Percentiles rank a stretch among this genome's conserved stretches.
Conservation (phyloP, 2,888 invertebrate species). For the Agelastica alni region DNA sequence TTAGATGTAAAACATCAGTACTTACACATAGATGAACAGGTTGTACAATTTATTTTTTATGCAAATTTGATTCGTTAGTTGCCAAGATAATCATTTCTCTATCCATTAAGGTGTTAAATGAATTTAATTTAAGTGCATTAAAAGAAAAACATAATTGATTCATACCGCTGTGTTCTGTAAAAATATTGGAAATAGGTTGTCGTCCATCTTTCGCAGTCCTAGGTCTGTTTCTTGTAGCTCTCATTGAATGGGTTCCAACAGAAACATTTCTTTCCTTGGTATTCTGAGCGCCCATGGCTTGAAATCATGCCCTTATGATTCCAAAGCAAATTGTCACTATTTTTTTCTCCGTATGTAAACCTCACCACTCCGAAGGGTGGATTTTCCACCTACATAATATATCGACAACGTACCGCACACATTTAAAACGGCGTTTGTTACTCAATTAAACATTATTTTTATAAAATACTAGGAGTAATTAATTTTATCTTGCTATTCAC, state of each 20-base stretch:
- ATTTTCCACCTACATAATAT: slow-evolving; percentile 43
- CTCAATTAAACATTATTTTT: slow-evolving; percentile 42
- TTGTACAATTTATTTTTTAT: slow-evolving; percentile 18
- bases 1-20: too few species aligned
- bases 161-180: slow-evolving; percentile 94
- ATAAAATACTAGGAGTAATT: slow-evolving; percentile 44
- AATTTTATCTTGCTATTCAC: slow-evolving; percentile 44
- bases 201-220: slow-evolving; percentile 80
- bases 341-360: slow-evolving; percentile 46
- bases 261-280: slow-evolving; percentile 85
- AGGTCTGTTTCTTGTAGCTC: slow-evolving; percentile 76
- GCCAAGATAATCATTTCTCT: neutral
- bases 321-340: slow-evolving; percentile 51
- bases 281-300: slow-evolving; percentile 89
- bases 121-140: neutral
- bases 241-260: slow-evolving; percentile 71
- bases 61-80: neutral
- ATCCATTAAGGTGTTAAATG: neutral
- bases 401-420: slow-evolving; percentile 36
- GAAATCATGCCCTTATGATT: slow-evolving; percentile 56
- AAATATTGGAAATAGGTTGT: slow-evolving; percentile 86
- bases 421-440: slow-evolving; percentile 19
- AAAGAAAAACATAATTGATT: slow-evolving; percentile 36
- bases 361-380: slow-evolving; percentile 51
- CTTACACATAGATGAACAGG: slow-evolving; percentile 19